Evolutionary conservation across 2,797 vertebrate species (phyloP).

Genomic region (Tenualosa thibaudeaui): DNA sequence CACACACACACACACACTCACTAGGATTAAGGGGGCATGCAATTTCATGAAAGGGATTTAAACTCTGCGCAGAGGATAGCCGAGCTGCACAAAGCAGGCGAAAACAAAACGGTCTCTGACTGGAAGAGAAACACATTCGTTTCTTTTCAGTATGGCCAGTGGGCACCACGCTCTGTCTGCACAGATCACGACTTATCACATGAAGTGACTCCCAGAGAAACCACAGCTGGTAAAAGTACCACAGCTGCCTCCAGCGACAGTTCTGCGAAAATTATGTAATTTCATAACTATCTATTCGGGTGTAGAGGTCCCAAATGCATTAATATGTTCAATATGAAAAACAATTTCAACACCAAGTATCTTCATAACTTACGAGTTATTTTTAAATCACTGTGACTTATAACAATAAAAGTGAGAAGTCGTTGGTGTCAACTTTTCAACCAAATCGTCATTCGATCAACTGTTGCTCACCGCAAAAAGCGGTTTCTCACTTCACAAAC

Average conservation of each 20-base stretch:
- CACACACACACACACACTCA: background rate
- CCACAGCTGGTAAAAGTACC: background rate
- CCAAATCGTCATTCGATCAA: background rate
- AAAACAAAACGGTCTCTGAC: background rate
- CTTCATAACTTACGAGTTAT: background rate
- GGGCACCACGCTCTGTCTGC: no score
- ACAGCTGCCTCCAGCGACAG: background rate
- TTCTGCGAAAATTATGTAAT: constrained; percentile 4
- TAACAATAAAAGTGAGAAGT: background rate
- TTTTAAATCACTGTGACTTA: background rate
- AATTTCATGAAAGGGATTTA: constrained; percentile 1
- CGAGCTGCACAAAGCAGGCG: background rate
- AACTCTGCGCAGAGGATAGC: background rate
- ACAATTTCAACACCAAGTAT: background rate
- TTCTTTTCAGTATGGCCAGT: no score
- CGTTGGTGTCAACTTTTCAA: background rate
- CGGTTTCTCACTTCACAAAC: background rate
- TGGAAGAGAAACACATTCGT: no score
- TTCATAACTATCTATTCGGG: constrained; percentile 4
- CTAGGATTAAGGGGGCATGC: background rate
- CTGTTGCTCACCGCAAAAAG: background rate
- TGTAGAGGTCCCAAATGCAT: background rate
- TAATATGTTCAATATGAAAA: background rate
- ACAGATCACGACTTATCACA: background rate
- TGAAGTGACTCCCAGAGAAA: background rate